Evolutionary conservation across 2,113 vertebrate genomes (phyloP).

Genomic region (Plectropomus leopardus): DNA sequence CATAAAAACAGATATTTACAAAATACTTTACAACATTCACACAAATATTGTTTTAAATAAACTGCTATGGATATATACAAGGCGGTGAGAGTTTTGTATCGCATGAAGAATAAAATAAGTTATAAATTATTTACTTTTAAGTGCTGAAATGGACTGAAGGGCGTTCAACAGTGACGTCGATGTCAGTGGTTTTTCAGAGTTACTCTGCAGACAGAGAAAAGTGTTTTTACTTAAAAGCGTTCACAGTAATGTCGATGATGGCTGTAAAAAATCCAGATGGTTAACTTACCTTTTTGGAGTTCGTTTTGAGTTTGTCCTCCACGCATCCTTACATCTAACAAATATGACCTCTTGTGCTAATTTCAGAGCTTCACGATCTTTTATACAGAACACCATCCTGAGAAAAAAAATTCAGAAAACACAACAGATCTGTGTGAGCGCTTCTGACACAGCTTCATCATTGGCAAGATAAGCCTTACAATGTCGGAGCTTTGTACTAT

Average conservation of each 20-base stretch:
- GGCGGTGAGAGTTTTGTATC: constrained; percentile 33
- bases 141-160: constrained; percentile 56
- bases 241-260: neutral
- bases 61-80: constrained; percentile 45
- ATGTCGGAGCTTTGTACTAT: neutral
- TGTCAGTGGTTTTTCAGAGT: constrained; percentile 65
- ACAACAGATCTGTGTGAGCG: neutral
- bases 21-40: constrained; percentile 65
- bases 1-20: constrained; percentile 48
- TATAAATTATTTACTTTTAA: constrained; percentile 64
- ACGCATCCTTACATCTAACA: constrained; percentile 80
- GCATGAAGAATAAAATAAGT: constrained; percentile 54
- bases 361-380: constrained; percentile 61
- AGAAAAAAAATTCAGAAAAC: constrained; percentile 9
- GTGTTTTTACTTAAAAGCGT: constrained; percentile 8
- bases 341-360: constrained; percentile 77
- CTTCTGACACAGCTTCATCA: neutral
- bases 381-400: constrained; percentile 83
- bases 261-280: neutral
- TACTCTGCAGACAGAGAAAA: constrained; percentile 58
- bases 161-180: neutral
- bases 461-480: neutral
- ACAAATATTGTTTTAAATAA: constrained; percentile 63
- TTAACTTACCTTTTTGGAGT: constrained; percentile 66
- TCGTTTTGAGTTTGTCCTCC: constrained; percentile 64